A percentile compares a stretch with the other conserved stretches of the same genome.
Evolutionary conservation across 2,113 vertebrate species (phyloP).

Genomic region (Megaceryle torquata): DNA sequence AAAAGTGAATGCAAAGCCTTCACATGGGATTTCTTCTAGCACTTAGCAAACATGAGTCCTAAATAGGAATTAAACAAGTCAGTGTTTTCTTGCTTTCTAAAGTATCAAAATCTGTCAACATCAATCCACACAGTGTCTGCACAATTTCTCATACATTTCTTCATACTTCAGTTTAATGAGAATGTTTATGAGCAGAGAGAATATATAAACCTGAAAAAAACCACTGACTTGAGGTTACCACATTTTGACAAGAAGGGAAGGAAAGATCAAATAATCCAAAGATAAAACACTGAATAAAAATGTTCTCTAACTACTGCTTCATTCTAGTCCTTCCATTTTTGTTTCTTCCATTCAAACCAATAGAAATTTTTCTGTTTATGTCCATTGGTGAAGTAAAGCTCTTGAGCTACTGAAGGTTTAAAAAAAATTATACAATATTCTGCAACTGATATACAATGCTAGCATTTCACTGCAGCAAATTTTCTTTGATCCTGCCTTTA

Average conservation of each 20-base stretch:
- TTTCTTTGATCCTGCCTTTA: not conserved
- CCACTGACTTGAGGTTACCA: not conserved
- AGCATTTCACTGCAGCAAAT: not conserved
- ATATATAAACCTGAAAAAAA: not conserved
- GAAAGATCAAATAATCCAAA: not conserved
- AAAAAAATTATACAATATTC: not conserved
- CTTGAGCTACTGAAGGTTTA: not conserved
- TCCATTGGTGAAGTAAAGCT: not conserved
- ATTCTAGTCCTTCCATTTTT: not conserved
- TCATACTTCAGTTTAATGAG: not conserved
- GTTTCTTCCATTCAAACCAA: not conserved
- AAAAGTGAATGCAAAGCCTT: not conserved
- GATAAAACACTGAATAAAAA: not conserved
- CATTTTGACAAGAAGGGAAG: not conserved
- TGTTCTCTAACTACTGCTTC: not conserved
- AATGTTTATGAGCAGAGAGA: not conserved
- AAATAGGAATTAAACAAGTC: not conserved
- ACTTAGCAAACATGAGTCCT: accelerated
- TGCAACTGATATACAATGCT: not conserved
- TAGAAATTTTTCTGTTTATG: not conserved
- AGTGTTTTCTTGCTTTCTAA: not conserved
- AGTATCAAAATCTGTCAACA: not conserved
- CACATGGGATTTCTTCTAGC: not conserved
- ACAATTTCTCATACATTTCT: not conserved
- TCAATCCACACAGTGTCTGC: not conserved